These are phyloP conservation scores for Mythimna ferrago DNA, from an alignment of 2,888 invertebrate species.

Conservation along the genomic window DNA sequence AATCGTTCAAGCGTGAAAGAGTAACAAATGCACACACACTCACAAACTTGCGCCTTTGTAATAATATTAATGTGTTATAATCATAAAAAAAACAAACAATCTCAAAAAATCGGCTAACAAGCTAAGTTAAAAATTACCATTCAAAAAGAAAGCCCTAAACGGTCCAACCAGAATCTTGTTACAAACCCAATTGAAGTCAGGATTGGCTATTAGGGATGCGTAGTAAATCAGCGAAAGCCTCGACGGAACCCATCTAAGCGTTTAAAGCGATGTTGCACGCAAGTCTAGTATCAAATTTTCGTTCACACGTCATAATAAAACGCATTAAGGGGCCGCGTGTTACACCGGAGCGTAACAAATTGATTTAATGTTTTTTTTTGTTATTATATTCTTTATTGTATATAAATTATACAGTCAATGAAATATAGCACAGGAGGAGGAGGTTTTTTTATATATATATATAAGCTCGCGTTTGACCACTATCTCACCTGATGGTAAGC, in stretches of 20 bases:
- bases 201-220: constrained; percentile 79
- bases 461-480: no score
- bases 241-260: constrained; percentile 74
- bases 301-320: constrained; percentile 86
- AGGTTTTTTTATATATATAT: no score
- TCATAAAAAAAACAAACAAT: neutral
- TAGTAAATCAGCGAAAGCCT: constrained; percentile 75
- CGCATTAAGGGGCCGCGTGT: constrained; percentile 74
- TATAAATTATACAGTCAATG: no score
- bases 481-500: no score
- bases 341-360: constrained; percentile 70
- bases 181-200: constrained; percentile 73
- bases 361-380: constrained; percentile 18
- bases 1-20: no score
- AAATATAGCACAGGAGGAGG: no score
- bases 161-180: constrained; percentile 39
- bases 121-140: constrained; percentile 43
- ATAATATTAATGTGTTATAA: neutral
- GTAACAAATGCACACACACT: no score
- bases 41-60: no score
- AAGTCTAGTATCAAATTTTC: constrained; percentile 84
- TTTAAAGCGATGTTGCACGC: constrained; percentile 76
- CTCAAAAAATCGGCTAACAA: neutral
- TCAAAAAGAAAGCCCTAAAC: constrained; percentile 20
- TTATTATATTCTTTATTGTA: no score